A percentile compares a stretch with the other conserved stretches of the same genome.
Conservation (phyloP, 2,113 vertebrate species). For the Piprites chloris region DNA sequence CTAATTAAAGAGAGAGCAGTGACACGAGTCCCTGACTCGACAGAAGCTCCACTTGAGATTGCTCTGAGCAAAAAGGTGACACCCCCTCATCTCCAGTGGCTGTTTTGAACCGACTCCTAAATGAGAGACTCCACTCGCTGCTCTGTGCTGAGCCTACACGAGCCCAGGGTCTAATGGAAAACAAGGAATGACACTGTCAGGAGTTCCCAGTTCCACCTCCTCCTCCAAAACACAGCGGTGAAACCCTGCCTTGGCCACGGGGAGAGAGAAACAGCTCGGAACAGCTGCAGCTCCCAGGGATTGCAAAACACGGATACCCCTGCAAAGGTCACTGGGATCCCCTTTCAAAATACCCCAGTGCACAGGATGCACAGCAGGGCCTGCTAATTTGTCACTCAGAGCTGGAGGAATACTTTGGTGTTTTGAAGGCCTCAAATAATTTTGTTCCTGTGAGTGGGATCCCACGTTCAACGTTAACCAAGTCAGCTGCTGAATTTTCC, state of each 20-base stretch:
- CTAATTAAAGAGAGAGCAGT: neutral
- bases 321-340: slow-evolving; percentile 72
- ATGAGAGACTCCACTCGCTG: neutral
- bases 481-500: neutral
- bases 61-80: neutral
- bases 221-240: neutral
- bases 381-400: slow-evolving; percentile 33
- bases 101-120: neutral
- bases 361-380: slow-evolving; percentile 57
- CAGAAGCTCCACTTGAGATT: neutral
- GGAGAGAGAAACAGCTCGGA: neutral
- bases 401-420: neutral
- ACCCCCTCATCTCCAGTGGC: neutral
- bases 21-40: neutral
- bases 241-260: slow-evolving; percentile 22
- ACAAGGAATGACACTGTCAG: neutral
- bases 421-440: neutral
- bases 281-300: slow-evolving; percentile 70
- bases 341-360: slow-evolving; percentile 59
- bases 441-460: neutral
- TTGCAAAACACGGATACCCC: slow-evolving; percentile 51
- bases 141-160: neutral
- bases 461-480: rapidly evolving
- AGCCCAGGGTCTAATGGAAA: neutral
- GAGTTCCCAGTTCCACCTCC: slow-evolving; percentile 8